A percentile compares a stretch with the other conserved stretches of the same genome.
phyloP scores from a whole-genome alignment of 2,113 vertebrate species.

The Syngnathus scovelli region DNA sequence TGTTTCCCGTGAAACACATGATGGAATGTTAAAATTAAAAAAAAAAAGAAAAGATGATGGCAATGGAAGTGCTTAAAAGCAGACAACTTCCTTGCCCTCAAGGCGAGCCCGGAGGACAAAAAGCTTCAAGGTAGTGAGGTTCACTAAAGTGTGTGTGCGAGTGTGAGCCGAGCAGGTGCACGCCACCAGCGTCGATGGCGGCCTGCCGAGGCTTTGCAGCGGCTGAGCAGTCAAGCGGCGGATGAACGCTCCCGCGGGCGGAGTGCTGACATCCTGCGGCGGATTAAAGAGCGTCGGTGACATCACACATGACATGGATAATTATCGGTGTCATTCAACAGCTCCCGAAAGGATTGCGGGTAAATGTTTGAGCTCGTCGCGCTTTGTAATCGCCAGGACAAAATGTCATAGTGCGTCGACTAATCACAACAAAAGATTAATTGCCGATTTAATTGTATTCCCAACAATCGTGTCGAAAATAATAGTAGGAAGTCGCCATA shows the following conservation, averaged over 20 bases:
- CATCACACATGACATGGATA: background rate
- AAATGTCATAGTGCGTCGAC: background rate
- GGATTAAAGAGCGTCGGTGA: background rate
- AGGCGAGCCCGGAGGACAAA: background rate
- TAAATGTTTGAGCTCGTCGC: background rate
- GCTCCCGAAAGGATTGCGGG: background rate
- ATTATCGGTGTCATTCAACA: constrained; percentile 1
- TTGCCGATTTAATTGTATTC: background rate
- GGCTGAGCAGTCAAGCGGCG: constrained; percentile 4
- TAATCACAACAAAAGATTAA: background rate
- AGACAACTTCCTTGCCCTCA: background rate
- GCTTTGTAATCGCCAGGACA: background rate
- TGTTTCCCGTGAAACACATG: too few species aligned
- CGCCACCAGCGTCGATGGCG: background rate
- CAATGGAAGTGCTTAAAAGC: background rate
- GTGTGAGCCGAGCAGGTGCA: background rate
- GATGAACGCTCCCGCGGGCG: background rate
- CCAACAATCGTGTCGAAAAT: too few species aligned
- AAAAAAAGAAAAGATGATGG: background rate
- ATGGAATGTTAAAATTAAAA: too few species aligned
- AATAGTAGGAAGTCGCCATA: too few species aligned
- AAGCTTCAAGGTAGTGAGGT: background rate
- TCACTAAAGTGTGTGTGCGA: background rate
- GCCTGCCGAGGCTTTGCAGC: background rate
- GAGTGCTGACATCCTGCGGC: background rate